phyloP scores from a whole-genome alignment of 2,888 invertebrate genomes.

The Leucophenga montana region DNA sequence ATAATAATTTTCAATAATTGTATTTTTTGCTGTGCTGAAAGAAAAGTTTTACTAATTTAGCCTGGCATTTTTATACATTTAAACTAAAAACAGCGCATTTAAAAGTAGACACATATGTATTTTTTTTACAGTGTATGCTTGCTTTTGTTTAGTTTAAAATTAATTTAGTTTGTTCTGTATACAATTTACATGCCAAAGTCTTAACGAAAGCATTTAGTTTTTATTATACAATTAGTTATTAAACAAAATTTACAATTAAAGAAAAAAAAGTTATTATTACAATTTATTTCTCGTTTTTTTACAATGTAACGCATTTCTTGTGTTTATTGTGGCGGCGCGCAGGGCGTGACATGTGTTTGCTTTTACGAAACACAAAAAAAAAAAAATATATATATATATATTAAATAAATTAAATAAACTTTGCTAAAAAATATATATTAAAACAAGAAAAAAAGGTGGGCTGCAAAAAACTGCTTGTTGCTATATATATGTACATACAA shows the following conservation, averaged over 20 bases:
- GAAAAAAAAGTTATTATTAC: no score
- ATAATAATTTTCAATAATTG: background rate
- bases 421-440: constrained; percentile 34
- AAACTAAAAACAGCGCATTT: no score
- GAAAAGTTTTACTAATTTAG: background rate
- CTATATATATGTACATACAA: constrained; percentile 35
- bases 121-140: no score
- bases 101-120: no score
- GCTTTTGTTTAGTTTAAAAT: no score
- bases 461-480: constrained; percentile 21
- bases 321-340: background rate
- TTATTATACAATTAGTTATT: background rate
- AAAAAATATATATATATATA: constrained; percentile 43
- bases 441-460: constrained; percentile 26
- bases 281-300: background rate
- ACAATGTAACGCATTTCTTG: background rate
- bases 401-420: constrained; percentile 46
- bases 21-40: background rate
- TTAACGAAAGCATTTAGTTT: background rate
- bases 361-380: constrained; percentile 50
- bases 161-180: background rate
- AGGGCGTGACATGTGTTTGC: background rate
- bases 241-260: no score
- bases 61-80: no score
- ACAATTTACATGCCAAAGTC: background rate